Conservation (phyloP, 1,140 invertebrate genomes). For the Epicauta chinensis region DNA sequence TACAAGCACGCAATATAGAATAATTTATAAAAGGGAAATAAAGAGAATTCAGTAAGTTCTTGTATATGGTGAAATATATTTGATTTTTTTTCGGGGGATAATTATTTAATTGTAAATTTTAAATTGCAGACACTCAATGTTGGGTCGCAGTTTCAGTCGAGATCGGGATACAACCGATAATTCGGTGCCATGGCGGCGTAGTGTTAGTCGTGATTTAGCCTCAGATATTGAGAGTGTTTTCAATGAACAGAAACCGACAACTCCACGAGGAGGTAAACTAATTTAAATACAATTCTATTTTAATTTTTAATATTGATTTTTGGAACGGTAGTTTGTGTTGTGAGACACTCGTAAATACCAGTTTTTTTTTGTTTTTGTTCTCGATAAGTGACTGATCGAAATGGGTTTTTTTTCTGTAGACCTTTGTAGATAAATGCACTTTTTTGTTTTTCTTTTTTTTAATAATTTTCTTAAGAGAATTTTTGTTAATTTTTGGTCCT, state of each 20-base stretch:
- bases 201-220: conserved; percentile 51
- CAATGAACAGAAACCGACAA: conserved; percentile 39
- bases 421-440: conserved; percentile 7
- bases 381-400: conserved; percentile 1
- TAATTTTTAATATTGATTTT: not conserved
- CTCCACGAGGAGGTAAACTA: conserved; percentile 49
- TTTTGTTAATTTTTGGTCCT: conserved; percentile 14
- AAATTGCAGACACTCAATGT: conserved; percentile 33
- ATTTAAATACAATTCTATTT: not conserved
- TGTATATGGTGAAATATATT: too few species aligned
- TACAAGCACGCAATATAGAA: conserved; percentile 35
- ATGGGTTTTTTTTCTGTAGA: conserved; percentile 15
- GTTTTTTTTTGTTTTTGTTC: conserved; percentile 1
- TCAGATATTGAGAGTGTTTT: conserved; percentile 52
- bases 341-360: not conserved
- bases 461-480: conserved; percentile 14
- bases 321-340: conserved; percentile 5
- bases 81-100: conserved; percentile 3
- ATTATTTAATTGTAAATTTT: conserved; percentile 5
- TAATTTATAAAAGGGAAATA: conserved; percentile 33
- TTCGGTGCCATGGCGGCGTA: conserved; percentile 50
- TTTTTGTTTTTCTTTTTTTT: conserved; percentile 5
- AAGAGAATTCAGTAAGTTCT: conserved; percentile 36
- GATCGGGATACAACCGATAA: conserved; percentile 23
- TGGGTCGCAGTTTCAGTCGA: conserved; percentile 34